Base-by-base conservation (phyloP, 1,140 invertebrate genomes). In the Drosophila littoralis region DNA sequence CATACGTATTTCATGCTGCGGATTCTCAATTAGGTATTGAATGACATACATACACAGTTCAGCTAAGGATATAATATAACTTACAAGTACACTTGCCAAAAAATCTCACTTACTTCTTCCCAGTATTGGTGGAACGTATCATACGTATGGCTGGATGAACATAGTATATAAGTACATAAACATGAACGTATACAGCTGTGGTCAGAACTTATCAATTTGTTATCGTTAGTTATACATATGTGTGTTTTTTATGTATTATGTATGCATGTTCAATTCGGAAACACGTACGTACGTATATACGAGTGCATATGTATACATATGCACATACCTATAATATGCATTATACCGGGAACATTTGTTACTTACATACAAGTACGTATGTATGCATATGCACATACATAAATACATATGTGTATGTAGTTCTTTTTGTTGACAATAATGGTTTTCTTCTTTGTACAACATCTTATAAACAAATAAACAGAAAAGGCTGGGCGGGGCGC, bases 401-500 rank as follows among this genome's bases (percentile, higher is more conserved):
- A 57, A 12, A 57, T 36, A n/a, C 5, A 35, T 35, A 52, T 36
- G n/a, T 36, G n/a, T 50, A 46, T 50, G 48, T 15, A 22, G 7
- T 8, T 22, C 9, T 9, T 6, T 28, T 42, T 57, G 10, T 28
- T 22, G 10, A 59, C 35, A 22, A 38, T 63, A 51, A 42, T 50
- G 38, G 63, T 57, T 65, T 55, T 64, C 3, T 17, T 1, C 10
- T n/a, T 10, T 45, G 42, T 28, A 69, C 54, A 70, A 75, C 64
- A 52, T 64, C 52, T 71, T 75, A 74, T 35, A 74, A 74, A 68
- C 55, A 74, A 67, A 67, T 45, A 72, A 71, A 71, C 69, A 65
- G 36, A 61, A 63, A 28, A 35, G 55, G 35, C 9, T 36, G 12
- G 22, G 9, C 10, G 38, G 13, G 54, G 13, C 12, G 38, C 13